Percentiles rank a stretch among this genome's conserved stretches.
Conservation (phyloP, 64 coral and sea anemone species). For the Acropora yongei region DNA sequence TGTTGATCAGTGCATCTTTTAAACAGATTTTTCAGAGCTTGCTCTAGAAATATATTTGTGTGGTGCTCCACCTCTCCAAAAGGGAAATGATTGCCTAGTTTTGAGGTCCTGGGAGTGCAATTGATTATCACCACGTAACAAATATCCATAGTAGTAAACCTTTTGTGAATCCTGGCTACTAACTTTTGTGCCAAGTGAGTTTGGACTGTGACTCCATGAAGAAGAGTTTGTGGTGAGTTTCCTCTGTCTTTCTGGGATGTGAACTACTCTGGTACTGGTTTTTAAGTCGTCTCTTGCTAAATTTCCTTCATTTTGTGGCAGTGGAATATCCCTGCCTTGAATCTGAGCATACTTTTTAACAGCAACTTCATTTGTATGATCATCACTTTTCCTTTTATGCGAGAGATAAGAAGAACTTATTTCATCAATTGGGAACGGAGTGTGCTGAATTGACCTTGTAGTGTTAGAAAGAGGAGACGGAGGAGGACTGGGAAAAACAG, state of each 20-base stretch:
- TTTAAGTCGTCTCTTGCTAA: neutral
- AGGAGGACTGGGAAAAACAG: constrained; percentile 40
- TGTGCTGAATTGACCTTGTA: neutral
- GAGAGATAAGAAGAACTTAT: neutral
- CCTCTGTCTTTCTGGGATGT: neutral
- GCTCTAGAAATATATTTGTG: constrained; percentile 14
- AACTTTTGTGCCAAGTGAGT: neutral
- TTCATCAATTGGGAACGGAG: too few relatives aligned
- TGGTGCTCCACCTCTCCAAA: too few relatives aligned
- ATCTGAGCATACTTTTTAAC: neutral
- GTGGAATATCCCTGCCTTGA: neutral
- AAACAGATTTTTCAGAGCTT: constrained; percentile 22
- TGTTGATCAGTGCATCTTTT: neutral
- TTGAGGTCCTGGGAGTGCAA: constrained; percentile 33
- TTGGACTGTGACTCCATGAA: neutral
- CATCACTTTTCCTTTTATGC: neutral
- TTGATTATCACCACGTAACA: constrained; percentile 23
- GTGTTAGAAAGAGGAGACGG: constrained; percentile 6
- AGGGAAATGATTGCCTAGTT: neutral
- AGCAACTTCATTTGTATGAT: neutral
- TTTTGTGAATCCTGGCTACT: constrained; percentile 2
- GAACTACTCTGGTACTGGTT: neutral
- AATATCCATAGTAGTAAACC: neutral
- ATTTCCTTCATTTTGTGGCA: neutral
- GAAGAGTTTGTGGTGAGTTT: neutral